A percentile compares a stretch with the other conserved stretches of the same genome.
These are phyloP conservation scores for Pecten maximus DNA, from an alignment of 2,888 invertebrate species.

Conservation along the genomic window DNA sequence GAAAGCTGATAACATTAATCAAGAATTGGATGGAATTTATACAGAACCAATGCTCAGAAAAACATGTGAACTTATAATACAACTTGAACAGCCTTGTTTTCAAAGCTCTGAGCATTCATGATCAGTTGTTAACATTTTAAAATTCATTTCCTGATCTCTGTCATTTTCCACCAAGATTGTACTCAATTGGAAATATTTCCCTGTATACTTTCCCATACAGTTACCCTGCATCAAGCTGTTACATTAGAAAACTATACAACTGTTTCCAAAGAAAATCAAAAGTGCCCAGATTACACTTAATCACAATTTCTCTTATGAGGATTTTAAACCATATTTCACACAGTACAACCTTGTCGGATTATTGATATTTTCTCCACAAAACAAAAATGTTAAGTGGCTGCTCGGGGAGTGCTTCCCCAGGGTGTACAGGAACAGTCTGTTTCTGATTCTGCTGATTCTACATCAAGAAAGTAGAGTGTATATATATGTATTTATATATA, in stretches of 20 bases:
- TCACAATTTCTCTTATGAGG: neutral
- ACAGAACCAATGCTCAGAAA: too few relatives aligned
- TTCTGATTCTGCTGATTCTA: neutral
- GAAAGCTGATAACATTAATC: too few relatives aligned
- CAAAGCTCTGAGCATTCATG: too few relatives aligned
- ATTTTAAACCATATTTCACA: neutral
- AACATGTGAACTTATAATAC: too few relatives aligned
- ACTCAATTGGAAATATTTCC: too few relatives aligned
- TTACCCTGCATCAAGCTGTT: neutral
- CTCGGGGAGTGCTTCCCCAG: too few relatives aligned
- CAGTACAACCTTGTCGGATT: neutral
- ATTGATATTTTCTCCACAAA: neutral
- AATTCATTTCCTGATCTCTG: too few relatives aligned
- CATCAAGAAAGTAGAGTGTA: too few relatives aligned
- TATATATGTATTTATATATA: neutral
- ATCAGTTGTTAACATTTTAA: too few relatives aligned
- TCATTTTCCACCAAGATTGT: too few relatives aligned
- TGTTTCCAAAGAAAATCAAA: constrained; percentile 26
- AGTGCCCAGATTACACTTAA: neutral
- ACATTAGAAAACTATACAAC: constrained; percentile 1
- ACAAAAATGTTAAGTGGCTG: neutral
- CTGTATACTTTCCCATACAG: neutral
- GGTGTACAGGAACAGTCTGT: neutral
- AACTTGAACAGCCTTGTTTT: too few relatives aligned
- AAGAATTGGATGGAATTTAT: too few relatives aligned